phyloP scores from a whole-genome alignment of 2,113 vertebrate genomes.

The Rhinogobius similis region DNA sequence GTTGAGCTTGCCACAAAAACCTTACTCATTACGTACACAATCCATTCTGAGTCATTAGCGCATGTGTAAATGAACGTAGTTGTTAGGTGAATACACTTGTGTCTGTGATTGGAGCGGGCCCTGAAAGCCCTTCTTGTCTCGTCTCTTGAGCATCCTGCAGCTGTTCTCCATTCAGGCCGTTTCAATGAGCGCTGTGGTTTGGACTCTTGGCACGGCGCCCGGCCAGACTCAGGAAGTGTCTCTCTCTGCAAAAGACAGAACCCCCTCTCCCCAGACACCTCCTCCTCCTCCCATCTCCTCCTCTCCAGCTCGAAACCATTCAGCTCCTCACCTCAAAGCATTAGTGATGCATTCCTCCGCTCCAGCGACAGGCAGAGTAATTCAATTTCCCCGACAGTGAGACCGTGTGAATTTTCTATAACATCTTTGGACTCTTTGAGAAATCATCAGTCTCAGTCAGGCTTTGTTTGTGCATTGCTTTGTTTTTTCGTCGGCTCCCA shows the following conservation, averaged over 20 bases:
- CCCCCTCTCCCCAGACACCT: background rate
- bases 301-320: slow-evolving; percentile 43
- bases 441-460: slow-evolving; percentile 8
- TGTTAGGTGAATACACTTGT: background rate
- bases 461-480: slow-evolving; percentile 58
- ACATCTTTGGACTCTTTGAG: slow-evolving; percentile 26
- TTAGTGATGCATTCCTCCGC: slow-evolving; percentile 75
- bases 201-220: slow-evolving; percentile 56
- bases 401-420: slow-evolving; percentile 73
- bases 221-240: slow-evolving; percentile 63
- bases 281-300: background rate
- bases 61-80: background rate
- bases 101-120: slow-evolving; percentile 1
- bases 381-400: slow-evolving; percentile 72
- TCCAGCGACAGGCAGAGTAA: slow-evolving; percentile 65
- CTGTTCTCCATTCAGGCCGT: slow-evolving; percentile 49
- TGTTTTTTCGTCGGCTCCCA: slow-evolving; percentile 23
- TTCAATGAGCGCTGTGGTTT: slow-evolving; percentile 38
- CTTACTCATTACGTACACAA: background rate
- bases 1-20: background rate
- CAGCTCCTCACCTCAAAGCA: slow-evolving; percentile 69
- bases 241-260: background rate
- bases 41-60: background rate
- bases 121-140: slow-evolving; percentile 21
- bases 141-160: slow-evolving; percentile 49